Evolutionary conservation across 2,888 invertebrate species (phyloP).

Genomic region (Trachelus stipa): DNA sequence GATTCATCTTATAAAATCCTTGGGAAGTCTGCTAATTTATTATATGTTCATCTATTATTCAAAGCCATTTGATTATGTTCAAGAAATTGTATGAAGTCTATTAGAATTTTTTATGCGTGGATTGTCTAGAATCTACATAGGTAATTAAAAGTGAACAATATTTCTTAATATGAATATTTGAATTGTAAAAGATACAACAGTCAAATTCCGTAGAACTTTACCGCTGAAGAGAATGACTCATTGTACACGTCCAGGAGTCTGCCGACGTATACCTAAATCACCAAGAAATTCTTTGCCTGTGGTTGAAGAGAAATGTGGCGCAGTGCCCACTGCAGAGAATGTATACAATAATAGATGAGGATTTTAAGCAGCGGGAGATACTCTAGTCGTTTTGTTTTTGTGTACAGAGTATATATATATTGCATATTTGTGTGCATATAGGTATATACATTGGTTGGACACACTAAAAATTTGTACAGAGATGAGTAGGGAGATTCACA

Average conservation of each 20-base stretch:
- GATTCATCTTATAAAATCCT: neutral
- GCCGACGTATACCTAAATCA: neutral
- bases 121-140: neutral
- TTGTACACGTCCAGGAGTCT: neutral
- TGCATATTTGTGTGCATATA: neutral
- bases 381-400: neutral
- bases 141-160: neutral
- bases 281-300: neutral
- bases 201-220: neutral
- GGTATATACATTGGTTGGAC: neutral
- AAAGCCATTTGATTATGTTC: neutral
- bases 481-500: too few relatives aligned
- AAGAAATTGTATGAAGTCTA: neutral
- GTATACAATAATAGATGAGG: constrained; percentile 13
- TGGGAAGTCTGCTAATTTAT: neutral
- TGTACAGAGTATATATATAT: neutral
- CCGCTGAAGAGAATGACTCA: neutral
- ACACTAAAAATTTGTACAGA: neutral
- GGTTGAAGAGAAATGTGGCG: neutral
- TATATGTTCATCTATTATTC: neutral
- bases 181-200: neutral
- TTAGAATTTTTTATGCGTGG: neutral
- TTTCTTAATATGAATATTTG: neutral
- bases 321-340: constrained; percentile 11
- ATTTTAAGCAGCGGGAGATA: neutral